Percentiles rank a stretch among this genome's conserved stretches.
Conservation (phyloP, 2,797 vertebrate genomes). For the Sylvilagus floridanus region DNA sequence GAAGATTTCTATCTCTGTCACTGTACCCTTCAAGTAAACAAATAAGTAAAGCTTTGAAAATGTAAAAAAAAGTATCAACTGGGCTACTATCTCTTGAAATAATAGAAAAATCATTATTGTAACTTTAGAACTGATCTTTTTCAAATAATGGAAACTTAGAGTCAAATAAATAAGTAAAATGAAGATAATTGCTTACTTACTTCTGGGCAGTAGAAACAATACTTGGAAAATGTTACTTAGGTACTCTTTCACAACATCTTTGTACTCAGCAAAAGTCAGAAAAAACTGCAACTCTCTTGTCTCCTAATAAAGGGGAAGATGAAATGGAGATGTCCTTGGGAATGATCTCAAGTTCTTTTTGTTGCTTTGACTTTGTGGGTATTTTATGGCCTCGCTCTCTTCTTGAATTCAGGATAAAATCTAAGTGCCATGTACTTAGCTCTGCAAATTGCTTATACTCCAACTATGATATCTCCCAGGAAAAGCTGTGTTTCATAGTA, state of each 20-base stretch:
- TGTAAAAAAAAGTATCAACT: not conserved
- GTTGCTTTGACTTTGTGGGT: constrained; percentile 77
- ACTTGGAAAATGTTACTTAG: not conserved
- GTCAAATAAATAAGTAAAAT: constrained; percentile 25
- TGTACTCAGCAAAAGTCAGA: constrained; percentile 42
- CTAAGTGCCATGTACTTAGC: constrained; percentile 72
- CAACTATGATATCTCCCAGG: constrained; percentile 70
- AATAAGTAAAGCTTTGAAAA: not conserved
- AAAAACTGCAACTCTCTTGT: not conserved
- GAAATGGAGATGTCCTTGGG: constrained; percentile 45
- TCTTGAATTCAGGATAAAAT: constrained; percentile 73
- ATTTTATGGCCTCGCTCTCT: constrained; percentile 81
- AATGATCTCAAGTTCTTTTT: constrained; percentile 59
- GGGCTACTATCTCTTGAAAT: not conserved
- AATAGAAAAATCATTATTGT: not conserved
- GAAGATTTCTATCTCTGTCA: no score
- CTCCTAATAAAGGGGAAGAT: not conserved
- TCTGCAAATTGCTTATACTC: constrained; percentile 68
- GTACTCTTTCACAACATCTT: not conserved
- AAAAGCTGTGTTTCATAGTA: constrained; percentile 76
- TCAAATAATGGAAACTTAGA: not conserved
- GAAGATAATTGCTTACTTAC: not conserved
- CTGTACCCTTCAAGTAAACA: no score
- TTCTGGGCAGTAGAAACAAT: not conserved
- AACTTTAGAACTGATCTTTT: not conserved